Conservation (phyloP, 2,797 vertebrate genomes). For the Syndactyla subalaris region DNA sequence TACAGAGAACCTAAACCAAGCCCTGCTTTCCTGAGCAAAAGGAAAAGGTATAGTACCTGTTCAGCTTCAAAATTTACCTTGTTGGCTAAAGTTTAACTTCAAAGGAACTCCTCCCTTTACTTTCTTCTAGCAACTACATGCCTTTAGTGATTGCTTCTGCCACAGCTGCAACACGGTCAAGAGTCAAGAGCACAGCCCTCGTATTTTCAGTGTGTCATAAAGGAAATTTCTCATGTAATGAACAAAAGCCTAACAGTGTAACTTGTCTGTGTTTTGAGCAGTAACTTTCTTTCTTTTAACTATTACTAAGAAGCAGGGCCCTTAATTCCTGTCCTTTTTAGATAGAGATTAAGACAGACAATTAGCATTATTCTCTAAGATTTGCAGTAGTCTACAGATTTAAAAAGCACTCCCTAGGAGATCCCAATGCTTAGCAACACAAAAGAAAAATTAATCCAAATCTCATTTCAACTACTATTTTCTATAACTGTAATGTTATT, state of each 20-base stretch:
- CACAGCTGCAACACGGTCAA: background rate
- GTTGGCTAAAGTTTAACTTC: background rate
- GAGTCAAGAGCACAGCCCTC: background rate
- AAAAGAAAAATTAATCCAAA: background rate
- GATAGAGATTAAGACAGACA: background rate
- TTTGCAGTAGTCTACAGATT: background rate
- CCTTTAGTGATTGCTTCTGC: background rate
- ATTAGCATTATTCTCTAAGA: background rate
- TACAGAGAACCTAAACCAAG: background rate
- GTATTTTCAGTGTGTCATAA: background rate
- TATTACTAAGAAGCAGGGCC: background rate
- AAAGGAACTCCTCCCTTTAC: background rate
- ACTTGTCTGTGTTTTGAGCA: background rate
- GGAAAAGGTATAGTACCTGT: background rate
- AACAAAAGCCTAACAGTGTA: background rate
- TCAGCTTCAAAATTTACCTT: background rate
- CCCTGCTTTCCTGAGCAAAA: background rate
- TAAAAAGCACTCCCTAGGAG: background rate
- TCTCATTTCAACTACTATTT: background rate
- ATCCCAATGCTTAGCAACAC: background rate
- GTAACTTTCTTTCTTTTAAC: background rate
- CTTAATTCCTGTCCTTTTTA: background rate
- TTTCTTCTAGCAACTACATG: background rate
- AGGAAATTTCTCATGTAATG: background rate
- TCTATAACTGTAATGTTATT: background rate